Conservation (phyloP, 2,888 invertebrate genomes). For the Drosophila koepferae region DNA sequence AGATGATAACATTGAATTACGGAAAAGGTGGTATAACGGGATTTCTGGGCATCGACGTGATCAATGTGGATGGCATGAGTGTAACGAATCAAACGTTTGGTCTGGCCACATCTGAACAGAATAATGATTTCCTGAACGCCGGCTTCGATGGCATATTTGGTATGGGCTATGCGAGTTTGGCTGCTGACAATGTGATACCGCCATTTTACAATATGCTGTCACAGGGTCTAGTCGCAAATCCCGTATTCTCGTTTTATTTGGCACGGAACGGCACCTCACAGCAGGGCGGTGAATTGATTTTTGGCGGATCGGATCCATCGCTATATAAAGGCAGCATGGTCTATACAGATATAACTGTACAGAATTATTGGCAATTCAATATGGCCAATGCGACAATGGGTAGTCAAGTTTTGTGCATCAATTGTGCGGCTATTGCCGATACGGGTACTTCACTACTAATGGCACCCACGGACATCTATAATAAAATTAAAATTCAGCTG, state of each 20-base stretch:
- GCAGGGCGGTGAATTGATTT: slow-evolving; percentile 93
- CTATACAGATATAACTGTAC: slow-evolving; percentile 91
- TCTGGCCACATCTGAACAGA: slow-evolving; percentile 95
- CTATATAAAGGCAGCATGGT: slow-evolving; percentile 88
- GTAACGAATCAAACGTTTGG: slow-evolving; percentile 95
- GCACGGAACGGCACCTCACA: slow-evolving; percentile 89
- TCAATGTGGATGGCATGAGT: slow-evolving; percentile 88
- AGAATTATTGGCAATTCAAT: slow-evolving; percentile 98
- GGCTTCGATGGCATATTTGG: slow-evolving; percentile 99
- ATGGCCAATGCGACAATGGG: slow-evolving; percentile 89
- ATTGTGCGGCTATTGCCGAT: slow-evolving; percentile 92
- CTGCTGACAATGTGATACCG: slow-evolving; percentile 94
- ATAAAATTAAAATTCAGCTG: neutral
- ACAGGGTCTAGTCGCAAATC: slow-evolving; percentile 89
- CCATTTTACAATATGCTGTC: slow-evolving; percentile 96
- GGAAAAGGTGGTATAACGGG: slow-evolving; percentile 87
- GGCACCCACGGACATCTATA: slow-evolving; percentile 81
- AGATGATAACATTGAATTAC: slow-evolving; percentile 94
- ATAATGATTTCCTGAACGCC: slow-evolving; percentile 94
- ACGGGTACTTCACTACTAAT: slow-evolving; percentile 97
- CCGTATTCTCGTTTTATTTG: slow-evolving; percentile 97
- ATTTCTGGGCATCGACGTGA: slow-evolving; percentile 83
- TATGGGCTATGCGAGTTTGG: slow-evolving; percentile 93
- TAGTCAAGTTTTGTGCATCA: slow-evolving; percentile 86
- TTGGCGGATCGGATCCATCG: slow-evolving; percentile 95